Base-by-base conservation (phyloP, 2,113 vertebrate genomes). In the Crocuta crocuta region DNA sequence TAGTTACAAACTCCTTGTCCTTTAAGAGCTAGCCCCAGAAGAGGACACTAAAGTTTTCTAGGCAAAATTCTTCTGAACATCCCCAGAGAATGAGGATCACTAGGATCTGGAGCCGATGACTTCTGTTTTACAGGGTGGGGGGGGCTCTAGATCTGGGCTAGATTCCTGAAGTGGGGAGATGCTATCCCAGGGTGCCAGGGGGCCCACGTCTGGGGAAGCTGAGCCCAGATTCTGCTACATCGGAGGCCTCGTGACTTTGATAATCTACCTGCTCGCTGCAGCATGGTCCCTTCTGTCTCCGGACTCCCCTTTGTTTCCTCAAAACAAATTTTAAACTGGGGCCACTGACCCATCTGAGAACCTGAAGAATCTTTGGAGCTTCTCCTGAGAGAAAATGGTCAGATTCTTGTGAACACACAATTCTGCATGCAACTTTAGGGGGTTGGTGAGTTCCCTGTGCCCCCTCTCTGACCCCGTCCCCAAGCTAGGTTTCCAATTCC, bases 1-100 rank as follows among this genome's bases (percentile, higher is more conserved):
- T 92, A 24, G 33, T 93, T 96, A 88, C 71, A 90, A 83, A 95
- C 24, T 87, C 26, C 65, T n/a, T 85, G 89, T 78, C 24, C 7
- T 74, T 78, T 81, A 92, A 95, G 50, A 71, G 26, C 71, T 50
- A 74, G 45, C 12, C 90, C n/a, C 33, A 65, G 53, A 90, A 91
- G 86, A 73, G 50, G 35, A 53, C 39, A 78, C 35, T 80, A 24
- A 45, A 4, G 39, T 93, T 97, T 90, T 65, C 74, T 2, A 50
- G 45, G 87, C 19, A 53, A 84, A 81, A 91, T 92, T 87, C 74
- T 87, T 94, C 85, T 50, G 19, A 66, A 43, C 10, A 43, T 50
- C 73, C 39, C 24, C 24, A 63, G 65, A 89, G 90, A 83, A 2
- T 71, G 23, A 93, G 39, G 10, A 43, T 33, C 73, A n/a, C 45